phyloP scores from a whole-genome alignment of 2,888 invertebrate genomes.

The Dolichomitus sp. region DNA sequence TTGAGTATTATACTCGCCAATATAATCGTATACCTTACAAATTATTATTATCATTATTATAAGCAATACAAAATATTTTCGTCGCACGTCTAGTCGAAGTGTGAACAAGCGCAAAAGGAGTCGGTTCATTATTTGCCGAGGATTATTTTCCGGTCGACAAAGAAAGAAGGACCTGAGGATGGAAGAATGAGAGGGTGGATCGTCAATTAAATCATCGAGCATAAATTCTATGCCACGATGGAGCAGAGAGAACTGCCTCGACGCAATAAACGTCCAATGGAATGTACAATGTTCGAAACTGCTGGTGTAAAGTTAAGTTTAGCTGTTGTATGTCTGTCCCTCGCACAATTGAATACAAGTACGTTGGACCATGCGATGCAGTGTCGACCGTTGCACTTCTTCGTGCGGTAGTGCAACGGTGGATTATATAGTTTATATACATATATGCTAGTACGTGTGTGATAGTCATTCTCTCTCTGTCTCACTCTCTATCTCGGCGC shows the following conservation, averaged over 20 bases:
- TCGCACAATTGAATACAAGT: slow-evolving; percentile 21
- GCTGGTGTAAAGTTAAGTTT: slow-evolving; percentile 80
- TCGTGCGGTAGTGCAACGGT: slow-evolving; percentile 13
- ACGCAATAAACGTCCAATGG: slow-evolving; percentile 76
- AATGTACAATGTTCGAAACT: slow-evolving; percentile 80
- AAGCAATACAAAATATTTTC: slow-evolving; percentile 34
- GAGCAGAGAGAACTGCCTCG: slow-evolving; percentile 68
- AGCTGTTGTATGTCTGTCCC: slow-evolving; percentile 52
- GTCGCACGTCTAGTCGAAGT: slow-evolving; percentile 23
- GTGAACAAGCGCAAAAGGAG: slow-evolving; percentile 36
- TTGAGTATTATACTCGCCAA: slow-evolving; percentile 28
- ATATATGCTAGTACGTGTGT: slow-evolving; percentile 17
- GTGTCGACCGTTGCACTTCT: neutral
- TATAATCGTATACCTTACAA: slow-evolving; percentile 47
- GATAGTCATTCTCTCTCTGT: slow-evolving; percentile 37
- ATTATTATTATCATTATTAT: slow-evolving; percentile 54
- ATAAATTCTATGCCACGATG: slow-evolving; percentile 73
- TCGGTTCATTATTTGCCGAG: slow-evolving; percentile 57
- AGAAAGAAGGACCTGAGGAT: slow-evolving; percentile 5
- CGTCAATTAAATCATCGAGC: slow-evolving; percentile 80
- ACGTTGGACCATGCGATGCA: slow-evolving; percentile 3
- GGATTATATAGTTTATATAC: too few species aligned
- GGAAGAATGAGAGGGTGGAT: slow-evolving; percentile 42
- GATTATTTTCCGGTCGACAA: slow-evolving; percentile 54
- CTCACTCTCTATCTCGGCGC: slow-evolving; percentile 63